Conservation (phyloP, 1,140 invertebrate genomes). For the Cephus cinctus region DNA sequence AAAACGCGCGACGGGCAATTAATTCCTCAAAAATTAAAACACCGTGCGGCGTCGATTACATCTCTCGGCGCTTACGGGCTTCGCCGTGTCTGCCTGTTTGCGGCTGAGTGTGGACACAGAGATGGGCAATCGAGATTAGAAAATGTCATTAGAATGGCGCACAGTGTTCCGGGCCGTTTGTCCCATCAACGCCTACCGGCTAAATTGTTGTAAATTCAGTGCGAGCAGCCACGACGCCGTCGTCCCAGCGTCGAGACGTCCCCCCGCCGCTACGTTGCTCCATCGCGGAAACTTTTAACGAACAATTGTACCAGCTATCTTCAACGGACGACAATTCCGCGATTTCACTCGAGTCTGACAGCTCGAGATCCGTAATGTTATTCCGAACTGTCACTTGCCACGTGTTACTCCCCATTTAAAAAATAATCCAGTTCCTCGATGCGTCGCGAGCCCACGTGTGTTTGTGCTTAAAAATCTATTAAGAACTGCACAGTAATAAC, state of each 20-base stretch:
- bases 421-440: too few relatives aligned
- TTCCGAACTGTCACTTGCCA: too few relatives aligned
- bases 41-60: constrained; percentile 5
- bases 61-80: constrained; percentile 6
- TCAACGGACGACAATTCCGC: too few relatives aligned
- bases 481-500: too few relatives aligned
- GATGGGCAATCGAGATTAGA: constrained; percentile 42
- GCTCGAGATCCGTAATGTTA: too few relatives aligned
- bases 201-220: constrained; percentile 7
- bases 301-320: too few relatives aligned
- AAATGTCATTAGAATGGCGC: constrained; percentile 42
- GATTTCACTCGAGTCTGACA: too few relatives aligned
- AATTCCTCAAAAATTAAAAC: constrained; percentile 32
- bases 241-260: constrained; percentile 9
- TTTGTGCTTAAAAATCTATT: too few relatives aligned
- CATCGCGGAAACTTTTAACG: constrained; percentile 17
- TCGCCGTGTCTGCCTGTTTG: constrained; percentile 18
- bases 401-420: too few relatives aligned
- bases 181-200: constrained; percentile 27
- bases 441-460: too few relatives aligned
- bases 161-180: constrained; percentile 21
- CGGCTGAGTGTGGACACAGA: constrained; percentile 8
- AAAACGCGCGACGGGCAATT: constrained; percentile 25
- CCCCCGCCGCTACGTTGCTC: constrained; percentile 9
- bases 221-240: not conserved